These are phyloP conservation scores for Pterocles gutturalis DNA, from an alignment of 2,113 vertebrate species.

Conservation along the genomic window DNA sequence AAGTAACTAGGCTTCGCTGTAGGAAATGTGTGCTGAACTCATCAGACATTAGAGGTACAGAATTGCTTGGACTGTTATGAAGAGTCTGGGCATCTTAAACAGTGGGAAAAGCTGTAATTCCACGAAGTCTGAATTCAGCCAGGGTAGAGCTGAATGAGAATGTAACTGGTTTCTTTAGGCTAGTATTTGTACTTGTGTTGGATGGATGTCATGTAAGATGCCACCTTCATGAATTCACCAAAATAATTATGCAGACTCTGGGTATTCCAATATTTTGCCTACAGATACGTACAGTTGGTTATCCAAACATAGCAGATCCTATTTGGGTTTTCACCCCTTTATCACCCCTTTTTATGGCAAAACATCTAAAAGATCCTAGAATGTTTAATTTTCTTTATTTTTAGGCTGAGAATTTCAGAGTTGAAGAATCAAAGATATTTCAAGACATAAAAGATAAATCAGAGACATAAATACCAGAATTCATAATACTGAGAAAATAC, in stretches of 20 bases:
- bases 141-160: background rate
- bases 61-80: background rate
- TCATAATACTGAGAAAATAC: background rate
- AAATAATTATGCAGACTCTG: background rate
- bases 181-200: background rate
- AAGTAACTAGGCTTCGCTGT: background rate
- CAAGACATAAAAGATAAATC: background rate
- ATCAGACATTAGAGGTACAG: background rate
- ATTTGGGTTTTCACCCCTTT: background rate
- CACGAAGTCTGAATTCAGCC: background rate
- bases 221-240: background rate
- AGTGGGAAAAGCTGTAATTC: background rate
- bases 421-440: background rate
- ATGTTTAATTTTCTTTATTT: background rate
- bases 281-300: background rate
- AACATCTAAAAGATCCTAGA: background rate
- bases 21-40: background rate
- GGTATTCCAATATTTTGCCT: background rate
- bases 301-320: background rate
- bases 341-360: background rate
- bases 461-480: background rate
- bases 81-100: background rate
- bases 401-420: background rate
- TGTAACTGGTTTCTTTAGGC: background rate
- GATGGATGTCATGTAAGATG: background rate